Conservation (phyloP, 2,113 vertebrate species). For the Holacanthus passer region DNA sequence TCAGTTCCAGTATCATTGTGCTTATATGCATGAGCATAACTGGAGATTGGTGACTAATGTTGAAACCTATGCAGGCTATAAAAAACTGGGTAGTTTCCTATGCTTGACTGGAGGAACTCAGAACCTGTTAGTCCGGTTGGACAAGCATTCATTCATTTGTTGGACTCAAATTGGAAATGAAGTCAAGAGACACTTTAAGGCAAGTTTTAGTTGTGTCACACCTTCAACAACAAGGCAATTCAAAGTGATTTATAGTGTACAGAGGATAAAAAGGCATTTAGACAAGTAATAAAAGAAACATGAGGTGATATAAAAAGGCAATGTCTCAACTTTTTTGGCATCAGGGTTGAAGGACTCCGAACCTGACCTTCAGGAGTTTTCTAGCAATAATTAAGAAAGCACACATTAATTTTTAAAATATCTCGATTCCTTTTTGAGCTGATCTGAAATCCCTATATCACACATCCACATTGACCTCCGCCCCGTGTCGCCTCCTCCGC, state of each 20-base stretch:
- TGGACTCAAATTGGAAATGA: not conserved
- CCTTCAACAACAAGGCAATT: not conserved
- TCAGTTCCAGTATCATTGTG: no score
- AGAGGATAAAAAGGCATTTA: not conserved
- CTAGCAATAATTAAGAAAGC: no score
- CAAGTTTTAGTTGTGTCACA: not conserved
- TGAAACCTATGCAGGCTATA: not conserved
- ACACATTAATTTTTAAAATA: no score
- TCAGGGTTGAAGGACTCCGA: no score
- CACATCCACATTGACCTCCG: no score
- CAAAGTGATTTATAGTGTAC: not conserved
- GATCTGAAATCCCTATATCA: no score
- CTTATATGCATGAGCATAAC: not conserved
- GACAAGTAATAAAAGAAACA: not conserved
- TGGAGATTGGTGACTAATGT: not conserved
- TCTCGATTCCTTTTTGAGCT: no score
- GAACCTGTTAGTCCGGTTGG: conserved; percentile 53
- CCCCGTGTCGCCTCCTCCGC: not conserved
- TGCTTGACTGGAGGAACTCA: accelerated
- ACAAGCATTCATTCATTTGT: not conserved
- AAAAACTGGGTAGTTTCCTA: not conserved
- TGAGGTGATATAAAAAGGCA: not conserved
- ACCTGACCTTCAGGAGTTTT: no score
- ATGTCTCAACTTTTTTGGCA: no score
- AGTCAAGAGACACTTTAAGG: not conserved